Evolutionary conservation across 2,888 invertebrate species (phyloP), one percentile per base, ranked within the genome.

Genomic region (Hedychridium roseum): DNA sequence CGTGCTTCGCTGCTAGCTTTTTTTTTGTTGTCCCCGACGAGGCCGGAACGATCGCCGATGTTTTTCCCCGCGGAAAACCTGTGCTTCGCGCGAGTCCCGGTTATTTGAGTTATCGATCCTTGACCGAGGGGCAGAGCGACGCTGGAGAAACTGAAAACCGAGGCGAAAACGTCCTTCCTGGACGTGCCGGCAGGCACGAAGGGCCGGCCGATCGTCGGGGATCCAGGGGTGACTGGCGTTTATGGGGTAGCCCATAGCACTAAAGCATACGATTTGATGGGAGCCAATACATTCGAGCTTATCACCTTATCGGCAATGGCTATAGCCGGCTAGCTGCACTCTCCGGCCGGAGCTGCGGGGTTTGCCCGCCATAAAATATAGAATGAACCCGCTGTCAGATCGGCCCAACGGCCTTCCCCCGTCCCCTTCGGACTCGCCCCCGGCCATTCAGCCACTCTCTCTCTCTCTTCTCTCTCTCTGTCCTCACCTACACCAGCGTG

Each of bases 241-340:
- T 71, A 74, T 70, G 71, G 70, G 66, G 62, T 66, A 57, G 68
- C 57, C 69, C 66, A 64, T 72, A 66, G 67, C 69, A 68, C 71
- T 74, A 74, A 75, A 76, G 60, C 73, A 75, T 68, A 61, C 73
- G 70, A 77, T 76, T 76, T 74, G 75, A 77, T 77, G 73, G 73
- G 67, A 73, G 64, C 72, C 77, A 78, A 78, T 78, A 76, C 74
- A 78, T 78, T 77, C 69, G 68, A 74, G 77, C 76, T 77, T 77
- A 78, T 77, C 77, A 74, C 73, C 75, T 78, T 76, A 78, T 78
- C 76, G 73, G 68, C 71, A 71, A 71, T 71, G 67, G 68, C 57
- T 70, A 71, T 67, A 68, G 41, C 41, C 43, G 52, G 70, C 64
- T 60, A 58, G 60, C 64, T 58, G 60, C 66, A 60, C 61, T 57